Evolutionary conservation across 2,888 invertebrate species (phyloP).

Genomic region (Ornithoptera priamus): DNA sequence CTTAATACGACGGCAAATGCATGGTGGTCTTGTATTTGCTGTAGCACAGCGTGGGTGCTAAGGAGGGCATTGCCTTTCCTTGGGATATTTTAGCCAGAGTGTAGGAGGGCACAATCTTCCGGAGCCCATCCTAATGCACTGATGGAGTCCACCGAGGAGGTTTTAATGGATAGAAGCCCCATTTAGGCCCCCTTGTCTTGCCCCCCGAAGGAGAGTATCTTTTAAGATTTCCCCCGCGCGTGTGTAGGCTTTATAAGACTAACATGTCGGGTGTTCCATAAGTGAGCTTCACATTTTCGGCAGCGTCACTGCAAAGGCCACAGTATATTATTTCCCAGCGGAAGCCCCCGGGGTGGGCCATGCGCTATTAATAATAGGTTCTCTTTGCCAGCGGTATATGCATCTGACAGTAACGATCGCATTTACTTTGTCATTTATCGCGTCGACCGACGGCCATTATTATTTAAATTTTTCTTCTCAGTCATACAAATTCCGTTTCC

Average conservation of each 20-base stretch:
- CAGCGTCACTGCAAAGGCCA: slow-evolving; percentile 52
- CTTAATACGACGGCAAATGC: too few relatives aligned
- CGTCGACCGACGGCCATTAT: slow-evolving; percentile 46
- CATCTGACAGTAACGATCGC: slow-evolving; percentile 73
- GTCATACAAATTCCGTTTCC: slow-evolving; percentile 25
- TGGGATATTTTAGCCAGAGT: too few relatives aligned
- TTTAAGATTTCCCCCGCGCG: too few relatives aligned
- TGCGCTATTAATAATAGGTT: slow-evolving; percentile 68
- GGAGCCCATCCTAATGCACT: too few relatives aligned
- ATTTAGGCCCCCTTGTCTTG: too few relatives aligned
- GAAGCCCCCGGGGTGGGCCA: slow-evolving; percentile 55
- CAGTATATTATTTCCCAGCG: slow-evolving; percentile 59
- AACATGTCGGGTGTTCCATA: slow-evolving; percentile 27
- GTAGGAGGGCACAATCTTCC: too few relatives aligned
- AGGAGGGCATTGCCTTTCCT: too few relatives aligned
- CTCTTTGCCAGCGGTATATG: slow-evolving; percentile 64
- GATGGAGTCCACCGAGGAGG: too few relatives aligned
- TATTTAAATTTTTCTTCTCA: slow-evolving; percentile 46
- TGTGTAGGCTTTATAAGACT: slow-evolving; percentile 7
- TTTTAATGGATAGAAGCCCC: too few relatives aligned
- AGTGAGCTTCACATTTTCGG: slow-evolving; percentile 39
- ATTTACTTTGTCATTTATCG: slow-evolving; percentile 64
- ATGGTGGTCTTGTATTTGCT: too few relatives aligned
- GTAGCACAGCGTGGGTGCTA: too few relatives aligned
- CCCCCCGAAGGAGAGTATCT: too few relatives aligned